Base-by-base conservation (phyloP, 2,888 invertebrate genomes). In the Nineta flava region DNA sequence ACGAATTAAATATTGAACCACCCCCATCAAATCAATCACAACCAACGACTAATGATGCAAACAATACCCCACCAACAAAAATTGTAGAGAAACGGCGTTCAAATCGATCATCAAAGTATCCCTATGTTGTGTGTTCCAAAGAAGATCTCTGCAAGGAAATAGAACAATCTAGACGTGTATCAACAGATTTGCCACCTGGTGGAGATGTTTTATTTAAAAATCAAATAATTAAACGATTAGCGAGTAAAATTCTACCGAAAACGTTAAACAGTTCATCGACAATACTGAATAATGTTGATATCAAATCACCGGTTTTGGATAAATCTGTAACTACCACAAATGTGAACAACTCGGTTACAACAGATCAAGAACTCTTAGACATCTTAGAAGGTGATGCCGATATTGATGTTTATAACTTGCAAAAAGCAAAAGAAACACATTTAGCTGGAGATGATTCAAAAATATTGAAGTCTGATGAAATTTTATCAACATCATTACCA, bases 321-420 rank as follows among this genome's bases (percentile, higher is more conserved):
- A 31, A 40, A 26, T 10, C 16, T 40, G 42, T 45, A 35, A 45
- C 26, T 19, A 32, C 13, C 13, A 3, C 34, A 42, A 34, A 38
- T 16, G 48, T 59, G 32, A 19, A 19, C 19, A 19, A 19, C 5
- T 4, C 19, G 19, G 26, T 26, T 5, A 58, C 65, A 1, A 69
- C 73, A 55, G 70, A 74, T 56, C 71, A 71, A 13, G 76, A 76
- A 55, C 59, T 76, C 19, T 58, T 76, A 12, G 74, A 74, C 1
- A 74, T 76, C 55, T 60, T 76, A 13, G 75, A 76, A 59, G 75
- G 75, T 31, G 72, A 74, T 41, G 71, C 65, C 7, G 73, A 70
- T 55, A 66, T 66, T 46, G 66, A 66, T 65, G 63, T 65, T 0
- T 62, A 65, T 51, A 56, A 66, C 9, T 62, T 64, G 49, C 56